phyloP scores from a whole-genome alignment of 1,140 invertebrate genomes.

The Gonioctena quinquepunctata region DNA sequence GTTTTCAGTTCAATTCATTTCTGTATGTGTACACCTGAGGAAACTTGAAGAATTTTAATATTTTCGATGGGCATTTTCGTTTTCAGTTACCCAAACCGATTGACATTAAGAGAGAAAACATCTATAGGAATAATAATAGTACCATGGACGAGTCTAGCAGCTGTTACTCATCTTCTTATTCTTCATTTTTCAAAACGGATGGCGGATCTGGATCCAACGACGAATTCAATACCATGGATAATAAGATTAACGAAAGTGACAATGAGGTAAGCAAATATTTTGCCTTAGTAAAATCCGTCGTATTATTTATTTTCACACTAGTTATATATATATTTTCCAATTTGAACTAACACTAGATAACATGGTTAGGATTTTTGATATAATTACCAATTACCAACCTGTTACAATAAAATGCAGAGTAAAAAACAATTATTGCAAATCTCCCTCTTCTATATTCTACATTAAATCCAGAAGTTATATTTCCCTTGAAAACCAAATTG shows the following conservation, averaged over 20 bases:
- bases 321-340: too few species aligned
- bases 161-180: conserved; percentile 62
- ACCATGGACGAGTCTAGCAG: conserved; percentile 56
- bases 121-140: conserved; percentile 17
- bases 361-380: too few species aligned
- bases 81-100: conserved; percentile 25
- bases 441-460: too few species aligned
- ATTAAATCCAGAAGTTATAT: too few species aligned
- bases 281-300: too few species aligned
- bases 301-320: too few species aligned
- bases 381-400: too few species aligned
- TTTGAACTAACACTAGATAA: too few species aligned
- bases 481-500: too few species aligned
- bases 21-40: not conserved
- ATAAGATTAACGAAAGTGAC: conserved; percentile 37
- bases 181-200: conserved; percentile 62
- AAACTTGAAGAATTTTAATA: not conserved
- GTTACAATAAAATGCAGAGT: too few species aligned
- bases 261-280: conserved; percentile 48
- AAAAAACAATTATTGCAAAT: too few species aligned
- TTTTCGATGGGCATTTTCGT: not conserved
- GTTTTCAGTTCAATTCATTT: too few species aligned
- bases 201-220: conserved; percentile 51
- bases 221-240: conserved; percentile 44
- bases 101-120: conserved; percentile 4